phyloP scores from a whole-genome alignment of 2,113 vertebrate genomes.

The Phoxinus phoxinus region DNA sequence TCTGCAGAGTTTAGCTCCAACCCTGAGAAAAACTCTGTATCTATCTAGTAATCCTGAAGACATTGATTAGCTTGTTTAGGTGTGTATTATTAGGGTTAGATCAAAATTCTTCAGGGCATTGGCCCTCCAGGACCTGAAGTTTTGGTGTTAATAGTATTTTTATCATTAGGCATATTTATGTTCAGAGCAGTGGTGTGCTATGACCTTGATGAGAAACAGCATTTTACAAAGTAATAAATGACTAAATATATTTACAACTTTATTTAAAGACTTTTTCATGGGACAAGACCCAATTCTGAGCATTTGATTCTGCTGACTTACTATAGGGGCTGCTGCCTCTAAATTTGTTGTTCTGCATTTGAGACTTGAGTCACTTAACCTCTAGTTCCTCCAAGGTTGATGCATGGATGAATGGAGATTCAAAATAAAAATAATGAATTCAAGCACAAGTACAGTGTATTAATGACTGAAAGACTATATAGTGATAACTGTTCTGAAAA shows the following conservation, averaged over 20 bases:
- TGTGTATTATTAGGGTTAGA: too few species aligned
- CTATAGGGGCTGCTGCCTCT: conserved; percentile 15
- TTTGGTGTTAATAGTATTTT: not conserved
- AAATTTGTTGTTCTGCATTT: not conserved
- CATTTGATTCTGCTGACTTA: not conserved
- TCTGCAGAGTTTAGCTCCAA: too few species aligned
- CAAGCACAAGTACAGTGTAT: conserved; percentile 17
- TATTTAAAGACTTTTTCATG: not conserved
- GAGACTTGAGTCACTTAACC: conserved; percentile 25
- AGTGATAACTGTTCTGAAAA: conserved; percentile 1
- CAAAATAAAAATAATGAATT: conserved; percentile 15
- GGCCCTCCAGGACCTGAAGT: too few species aligned
- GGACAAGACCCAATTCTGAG: conserved; percentile 5
- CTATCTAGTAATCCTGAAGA: too few species aligned
- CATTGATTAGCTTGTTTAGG: too few species aligned
- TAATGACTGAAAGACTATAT: not conserved
- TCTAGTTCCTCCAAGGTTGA: conserved; percentile 18
- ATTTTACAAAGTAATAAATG: not conserved
- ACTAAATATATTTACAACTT: not conserved
- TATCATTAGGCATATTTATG: conserved; percentile 3
- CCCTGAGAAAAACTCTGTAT: too few species aligned
- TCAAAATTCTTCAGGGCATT: too few species aligned
- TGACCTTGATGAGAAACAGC: not conserved
- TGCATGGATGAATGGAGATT: conserved; percentile 20
- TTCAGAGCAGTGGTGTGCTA: not conserved